Evolutionary conservation across 1,140 invertebrate genomes (phyloP).

Genomic region (Hyles euphorbiae): DNA sequence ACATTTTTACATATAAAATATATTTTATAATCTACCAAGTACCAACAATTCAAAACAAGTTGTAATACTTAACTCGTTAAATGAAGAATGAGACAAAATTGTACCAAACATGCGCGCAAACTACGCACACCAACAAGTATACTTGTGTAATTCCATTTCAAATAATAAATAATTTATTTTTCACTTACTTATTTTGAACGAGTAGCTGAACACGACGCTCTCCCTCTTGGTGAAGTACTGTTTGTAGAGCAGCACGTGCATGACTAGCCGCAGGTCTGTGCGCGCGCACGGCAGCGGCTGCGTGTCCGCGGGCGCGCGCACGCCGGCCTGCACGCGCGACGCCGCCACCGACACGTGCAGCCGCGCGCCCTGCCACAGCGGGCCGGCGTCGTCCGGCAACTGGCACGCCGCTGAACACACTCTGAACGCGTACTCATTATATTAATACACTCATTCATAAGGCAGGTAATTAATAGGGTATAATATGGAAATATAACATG

Average conservation of each 20-base stretch:
- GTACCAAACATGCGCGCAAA: background rate
- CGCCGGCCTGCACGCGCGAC: slow-evolving; percentile 14
- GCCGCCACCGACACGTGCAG: slow-evolving; percentile 27
- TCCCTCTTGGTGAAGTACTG: slow-evolving; percentile 30
- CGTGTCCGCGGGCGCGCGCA: slow-evolving; percentile 19
- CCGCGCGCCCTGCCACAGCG: slow-evolving; percentile 37
- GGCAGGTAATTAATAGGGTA: too few species aligned
- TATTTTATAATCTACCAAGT: too few species aligned
- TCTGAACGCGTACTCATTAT: slow-evolving; percentile 17
- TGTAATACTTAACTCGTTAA: too few species aligned
- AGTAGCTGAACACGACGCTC: slow-evolving; percentile 29
- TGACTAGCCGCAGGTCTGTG: slow-evolving; percentile 25
- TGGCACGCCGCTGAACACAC: slow-evolving; percentile 57
- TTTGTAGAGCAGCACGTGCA: slow-evolving; percentile 32
- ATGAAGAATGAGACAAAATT: background rate
- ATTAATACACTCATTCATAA: too few species aligned
- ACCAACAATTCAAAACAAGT: too few species aligned
- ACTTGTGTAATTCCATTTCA: too few species aligned
- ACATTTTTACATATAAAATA: too few species aligned
- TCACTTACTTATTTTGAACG: slow-evolving; percentile 40
- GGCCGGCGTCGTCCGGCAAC: slow-evolving; percentile 36
- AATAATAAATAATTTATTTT: background rate
- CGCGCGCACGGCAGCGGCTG: slow-evolving; percentile 29
- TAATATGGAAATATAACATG: too few species aligned
- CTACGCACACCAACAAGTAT: background rate